Evolutionary conservation across 1,140 invertebrate genomes (phyloP).

Genomic region (Pseudomyrmex concolor): DNA sequence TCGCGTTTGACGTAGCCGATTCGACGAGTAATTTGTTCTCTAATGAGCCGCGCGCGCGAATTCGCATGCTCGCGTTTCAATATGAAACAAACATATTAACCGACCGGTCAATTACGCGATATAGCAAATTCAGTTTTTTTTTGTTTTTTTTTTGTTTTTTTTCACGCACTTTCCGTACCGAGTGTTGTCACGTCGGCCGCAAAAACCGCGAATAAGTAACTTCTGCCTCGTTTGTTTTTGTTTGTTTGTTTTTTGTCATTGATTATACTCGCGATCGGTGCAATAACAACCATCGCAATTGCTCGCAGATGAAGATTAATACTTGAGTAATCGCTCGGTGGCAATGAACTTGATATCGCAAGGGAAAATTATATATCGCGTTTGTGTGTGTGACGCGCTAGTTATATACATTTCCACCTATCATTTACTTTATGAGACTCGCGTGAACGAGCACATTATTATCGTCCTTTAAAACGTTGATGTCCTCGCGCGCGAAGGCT

Average conservation of each 20-base stretch:
- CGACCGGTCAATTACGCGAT: conserved; percentile 22
- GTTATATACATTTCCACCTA: conserved; percentile 41
- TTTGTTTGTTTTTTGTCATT: conserved; percentile 48
- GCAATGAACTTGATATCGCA: conserved; percentile 57
- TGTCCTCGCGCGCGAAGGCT: too few species aligned
- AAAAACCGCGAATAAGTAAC: conserved; percentile 24
- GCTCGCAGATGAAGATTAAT: conserved; percentile 69
- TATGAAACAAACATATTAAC: conserved; percentile 13
- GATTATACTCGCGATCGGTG: conserved; percentile 49
- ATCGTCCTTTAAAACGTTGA: not conserved
- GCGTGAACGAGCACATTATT: not conserved
- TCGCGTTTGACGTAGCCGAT: not conserved
- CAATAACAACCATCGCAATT: conserved; percentile 64
- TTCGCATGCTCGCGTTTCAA: not conserved
- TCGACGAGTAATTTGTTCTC: not conserved
- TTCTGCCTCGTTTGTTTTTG: conserved; percentile 46
- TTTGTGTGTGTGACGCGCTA: conserved; percentile 14
- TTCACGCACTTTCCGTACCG: too few species aligned
- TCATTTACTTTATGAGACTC: conserved; percentile 32
- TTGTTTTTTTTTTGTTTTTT: too few species aligned
- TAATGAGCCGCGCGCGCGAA: not conserved
- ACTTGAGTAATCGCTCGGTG: conserved; percentile 59
- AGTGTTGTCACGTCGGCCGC: not conserved
- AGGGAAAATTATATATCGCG: conserved; percentile 41
- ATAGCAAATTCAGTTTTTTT: not conserved